A percentile compares a stretch with the other conserved stretches of the same genome.
Evolutionary conservation across 2,888 invertebrate genomes (phyloP).

Genomic region (Orchesellides sinensis): DNA sequence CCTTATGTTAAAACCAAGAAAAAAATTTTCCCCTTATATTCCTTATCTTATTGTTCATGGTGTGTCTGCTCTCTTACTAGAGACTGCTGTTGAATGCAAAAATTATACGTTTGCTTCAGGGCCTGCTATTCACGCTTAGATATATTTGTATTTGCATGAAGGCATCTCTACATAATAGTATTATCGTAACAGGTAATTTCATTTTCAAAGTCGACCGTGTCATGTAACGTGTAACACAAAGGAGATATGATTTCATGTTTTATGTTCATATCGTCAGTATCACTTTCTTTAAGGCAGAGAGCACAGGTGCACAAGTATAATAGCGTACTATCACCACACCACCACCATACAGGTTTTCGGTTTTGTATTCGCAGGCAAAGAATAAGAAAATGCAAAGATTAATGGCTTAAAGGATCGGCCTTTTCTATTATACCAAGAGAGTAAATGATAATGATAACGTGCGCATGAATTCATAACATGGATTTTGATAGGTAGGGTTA

Average conservation of each 20-base stretch:
- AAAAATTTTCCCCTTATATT: too few relatives aligned
- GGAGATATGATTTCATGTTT: too few relatives aligned
- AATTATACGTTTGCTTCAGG: not conserved
- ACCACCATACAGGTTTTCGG: constrained; percentile 2
- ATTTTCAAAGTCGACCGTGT: constrained; percentile 4
- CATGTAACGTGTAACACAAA: not conserved
- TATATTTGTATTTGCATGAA: too few relatives aligned
- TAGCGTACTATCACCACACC: too few relatives aligned
- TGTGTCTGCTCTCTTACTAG: too few relatives aligned
- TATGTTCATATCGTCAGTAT: not conserved
- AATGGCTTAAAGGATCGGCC: constrained; percentile 39
- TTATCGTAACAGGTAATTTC: too few relatives aligned
- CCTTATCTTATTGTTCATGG: not conserved
- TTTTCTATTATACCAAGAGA: not conserved
- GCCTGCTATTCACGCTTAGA: too few relatives aligned
- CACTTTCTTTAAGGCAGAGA: constrained; percentile 19
- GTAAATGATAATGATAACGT: constrained; percentile 12
- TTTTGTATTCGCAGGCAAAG: too few relatives aligned
- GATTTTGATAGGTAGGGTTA: constrained; percentile 10
- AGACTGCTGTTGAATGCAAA: too few relatives aligned
- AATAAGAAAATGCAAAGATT: constrained; percentile 4
- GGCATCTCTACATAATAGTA: too few relatives aligned
- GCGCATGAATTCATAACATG: not conserved
- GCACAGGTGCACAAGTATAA: constrained; percentile 10
- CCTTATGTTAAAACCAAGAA: too few relatives aligned